Evolutionary conservation across 2,797 vertebrate species (phyloP), one percentile per base, ranked within the genome.

Genomic region (Sebastes reedi): DNA sequence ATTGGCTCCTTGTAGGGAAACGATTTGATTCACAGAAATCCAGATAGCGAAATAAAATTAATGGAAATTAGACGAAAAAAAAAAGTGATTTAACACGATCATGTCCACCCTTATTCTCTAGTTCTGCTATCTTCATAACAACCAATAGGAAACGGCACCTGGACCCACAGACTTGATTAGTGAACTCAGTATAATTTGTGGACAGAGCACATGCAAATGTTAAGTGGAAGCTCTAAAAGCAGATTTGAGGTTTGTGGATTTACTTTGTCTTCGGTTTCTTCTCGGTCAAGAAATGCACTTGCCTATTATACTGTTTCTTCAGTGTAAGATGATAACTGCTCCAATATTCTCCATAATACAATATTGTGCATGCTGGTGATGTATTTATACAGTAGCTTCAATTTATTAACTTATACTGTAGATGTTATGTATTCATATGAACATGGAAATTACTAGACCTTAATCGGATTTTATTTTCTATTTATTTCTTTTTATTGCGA

Each of bases 391-490:
- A 95, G 97, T 99, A 98, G 98, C 97, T 99, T 97, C 96, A 96
- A 96, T 97, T 98, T 95, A 98, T 97, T 97, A 98, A 98, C 97
- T 98, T 98, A 97, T 97, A 97, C 96, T 97, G 96, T 98, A 98
- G 97, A 96, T 98, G 97, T 99, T 98, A 98, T 96, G 97, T 99
- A 99, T 98, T 98, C 97, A 97, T 97, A 98, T 97, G 97, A 97
- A 97, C 96, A 94, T 95, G 92, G 96, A 97, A 94, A 94, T 94
- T 88, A 95, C 88, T 97, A 97, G 97, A 97, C 96, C 96, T 97
- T 95, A 96, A 97, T 95, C 79, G 24, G 89, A 95, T 95, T 96
- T 50, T 54, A 89, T 95, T 97, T 96, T 95, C 86, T 97, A 95
- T 95, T 95, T 95, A 95, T 95, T 95, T 94, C 91, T 95, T 97